These are phyloP conservation scores for Microdon myrmicae DNA, from an alignment of 2,888 invertebrate genomes.

Conservation along the genomic window DNA sequence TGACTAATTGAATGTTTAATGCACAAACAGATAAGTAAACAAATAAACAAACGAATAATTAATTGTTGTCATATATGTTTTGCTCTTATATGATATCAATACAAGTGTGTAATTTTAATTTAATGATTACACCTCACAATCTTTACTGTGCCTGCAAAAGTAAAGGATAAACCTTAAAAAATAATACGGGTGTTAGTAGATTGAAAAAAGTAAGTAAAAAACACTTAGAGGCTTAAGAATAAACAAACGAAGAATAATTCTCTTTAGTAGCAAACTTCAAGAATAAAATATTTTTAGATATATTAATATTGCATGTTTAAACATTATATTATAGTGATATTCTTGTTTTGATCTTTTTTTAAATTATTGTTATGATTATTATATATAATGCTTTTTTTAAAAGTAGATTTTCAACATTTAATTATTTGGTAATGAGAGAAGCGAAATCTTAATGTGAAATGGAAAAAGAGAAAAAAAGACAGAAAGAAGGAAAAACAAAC, in stretches of 20 bases:
- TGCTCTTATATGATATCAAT: too few species aligned
- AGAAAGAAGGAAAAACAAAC: conserved; percentile 46
- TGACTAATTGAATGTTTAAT: too few species aligned
- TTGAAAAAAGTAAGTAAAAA: conserved; percentile 66
- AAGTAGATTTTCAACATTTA: conserved; percentile 45
- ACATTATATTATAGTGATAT: background rate
- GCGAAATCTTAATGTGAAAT: conserved; percentile 47
- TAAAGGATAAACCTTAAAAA: conserved; percentile 68
- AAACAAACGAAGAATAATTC: conserved; percentile 20
- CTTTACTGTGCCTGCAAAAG: conserved; percentile 68
- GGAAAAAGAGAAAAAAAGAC: conserved; percentile 35
- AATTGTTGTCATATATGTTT: conserved; percentile 38
- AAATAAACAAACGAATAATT: too few species aligned
- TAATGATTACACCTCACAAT: conserved; percentile 54
- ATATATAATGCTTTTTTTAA: conserved; percentile 15
- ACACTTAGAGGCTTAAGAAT: conserved; percentile 46
- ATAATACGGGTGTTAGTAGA: conserved; percentile 68
- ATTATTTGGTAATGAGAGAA: conserved; percentile 50
- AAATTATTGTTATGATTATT: conserved; percentile 23
- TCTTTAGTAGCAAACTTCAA: conserved; percentile 34
- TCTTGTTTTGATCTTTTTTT: conserved; percentile 31
- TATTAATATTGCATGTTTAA: conserved; percentile 16
- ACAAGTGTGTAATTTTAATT: too few species aligned
- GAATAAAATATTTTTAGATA: conserved; percentile 18
- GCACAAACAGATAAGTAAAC: too few species aligned